These are phyloP conservation scores for Lytechinus variegatus DNA, from an alignment of 35 echinoderm and acorn worm species.

Conservation along the genomic window DNA sequence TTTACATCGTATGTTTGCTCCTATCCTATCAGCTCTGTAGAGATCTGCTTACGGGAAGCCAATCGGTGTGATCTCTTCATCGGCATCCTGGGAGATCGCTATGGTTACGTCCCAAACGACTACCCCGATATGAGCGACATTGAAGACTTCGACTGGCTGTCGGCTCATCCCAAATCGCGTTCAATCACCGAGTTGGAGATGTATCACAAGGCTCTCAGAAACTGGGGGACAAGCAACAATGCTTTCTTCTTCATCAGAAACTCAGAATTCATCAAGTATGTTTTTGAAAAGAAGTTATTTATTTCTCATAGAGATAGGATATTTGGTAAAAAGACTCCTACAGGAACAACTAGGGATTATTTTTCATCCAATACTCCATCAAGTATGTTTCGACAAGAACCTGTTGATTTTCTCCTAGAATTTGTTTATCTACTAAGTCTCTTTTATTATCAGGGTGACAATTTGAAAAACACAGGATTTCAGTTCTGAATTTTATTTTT, in stretches of 20 bases:
- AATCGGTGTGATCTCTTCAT: slow-evolving; percentile 89
- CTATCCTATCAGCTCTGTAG: slow-evolving; percentile 69
- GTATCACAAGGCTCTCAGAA: slow-evolving; percentile 60
- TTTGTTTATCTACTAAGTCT: too few species aligned
- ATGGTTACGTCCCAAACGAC: slow-evolving; percentile 79
- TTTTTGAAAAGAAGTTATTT: neutral
- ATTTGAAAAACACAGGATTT: too few species aligned
- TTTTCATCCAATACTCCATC: too few species aligned
- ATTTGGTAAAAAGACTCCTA: too few species aligned
- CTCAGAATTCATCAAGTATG: slow-evolving; percentile 71
- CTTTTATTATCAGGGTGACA: too few species aligned
- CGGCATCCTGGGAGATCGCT: slow-evolving; percentile 89
- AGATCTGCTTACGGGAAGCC: slow-evolving; percentile 91
- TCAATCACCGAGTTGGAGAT: slow-evolving; percentile 98
- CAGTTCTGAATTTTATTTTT: too few species aligned
- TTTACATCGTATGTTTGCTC: neutral
- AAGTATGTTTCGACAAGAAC: too few species aligned
- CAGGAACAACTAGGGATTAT: too few species aligned
- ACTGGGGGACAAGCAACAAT: slow-evolving; percentile 36
- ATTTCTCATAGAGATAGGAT: too few species aligned
- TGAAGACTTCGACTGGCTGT: slow-evolving; percentile 89
- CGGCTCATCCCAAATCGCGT: slow-evolving; percentile 61
- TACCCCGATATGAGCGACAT: slow-evolving; percentile 59
- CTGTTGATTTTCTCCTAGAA: too few species aligned
- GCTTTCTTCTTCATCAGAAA: slow-evolving; percentile 87